Evolutionary conservation across 1,140 invertebrate genomes (phyloP).

Genomic region (Papilio dardanus): DNA sequence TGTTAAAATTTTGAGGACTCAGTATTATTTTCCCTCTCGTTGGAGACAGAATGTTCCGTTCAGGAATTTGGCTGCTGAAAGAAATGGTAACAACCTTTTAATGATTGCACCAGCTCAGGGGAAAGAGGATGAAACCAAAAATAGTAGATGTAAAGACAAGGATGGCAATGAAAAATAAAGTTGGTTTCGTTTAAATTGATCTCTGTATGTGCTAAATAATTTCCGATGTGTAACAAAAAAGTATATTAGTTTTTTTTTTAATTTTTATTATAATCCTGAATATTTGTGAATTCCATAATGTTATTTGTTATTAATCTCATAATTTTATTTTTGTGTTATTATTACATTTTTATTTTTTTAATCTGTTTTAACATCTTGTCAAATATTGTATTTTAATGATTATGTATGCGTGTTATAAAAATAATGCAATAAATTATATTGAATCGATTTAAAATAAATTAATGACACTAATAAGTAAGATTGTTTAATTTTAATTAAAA

Average conservation of each 20-base stretch:
- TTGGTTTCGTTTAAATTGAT: neutral
- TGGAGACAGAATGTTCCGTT: constrained; percentile 71
- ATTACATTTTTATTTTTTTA: neutral
- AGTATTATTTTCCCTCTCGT: constrained; percentile 68
- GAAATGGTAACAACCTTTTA: constrained; percentile 85
- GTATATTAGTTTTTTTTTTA: too few species aligned
- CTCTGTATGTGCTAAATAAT: neutral
- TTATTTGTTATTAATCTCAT: neutral
- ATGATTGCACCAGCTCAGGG: constrained; percentile 84
- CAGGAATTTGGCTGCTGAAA: constrained; percentile 78
- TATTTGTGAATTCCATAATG: too few species aligned
- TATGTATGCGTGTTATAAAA: neutral
- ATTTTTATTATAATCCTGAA: too few species aligned
- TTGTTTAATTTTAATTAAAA: neutral
- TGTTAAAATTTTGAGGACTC: constrained; percentile 64
- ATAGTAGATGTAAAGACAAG: constrained; percentile 53
- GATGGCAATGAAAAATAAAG: constrained; percentile 45
- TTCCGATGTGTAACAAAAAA: too few species aligned
- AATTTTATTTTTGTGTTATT: neutral
- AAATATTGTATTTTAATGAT: too few species aligned
- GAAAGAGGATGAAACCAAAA: constrained; percentile 53
- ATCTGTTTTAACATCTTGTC: neutral
- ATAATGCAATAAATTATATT: neutral
- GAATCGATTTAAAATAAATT: neutral
- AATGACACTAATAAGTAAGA: neutral